Conservation (phyloP, 2,888 invertebrate species). For the Sesia apiformis region DNA sequence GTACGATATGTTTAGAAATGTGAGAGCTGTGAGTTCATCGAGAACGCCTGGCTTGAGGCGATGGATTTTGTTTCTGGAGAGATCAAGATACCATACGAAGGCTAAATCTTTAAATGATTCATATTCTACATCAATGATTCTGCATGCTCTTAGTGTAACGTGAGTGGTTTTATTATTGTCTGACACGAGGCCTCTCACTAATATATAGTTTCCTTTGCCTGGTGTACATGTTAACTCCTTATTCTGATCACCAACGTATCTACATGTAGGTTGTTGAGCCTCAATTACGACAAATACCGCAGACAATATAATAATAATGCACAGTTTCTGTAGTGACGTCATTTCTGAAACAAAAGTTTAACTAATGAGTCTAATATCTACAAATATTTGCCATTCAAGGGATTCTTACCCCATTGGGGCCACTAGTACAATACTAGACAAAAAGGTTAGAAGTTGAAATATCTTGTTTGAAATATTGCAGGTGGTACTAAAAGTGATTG, state of each 20-base stretch:
- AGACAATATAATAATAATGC: not conserved
- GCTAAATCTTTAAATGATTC: constrained; percentile 32
- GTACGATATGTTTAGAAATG: constrained; percentile 33
- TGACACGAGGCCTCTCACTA: constrained; percentile 25
- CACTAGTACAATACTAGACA: too few species aligned
- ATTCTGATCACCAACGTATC: not conserved
- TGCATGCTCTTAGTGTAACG: constrained; percentile 22
- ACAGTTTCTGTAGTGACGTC: not conserved
- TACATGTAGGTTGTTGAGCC: not conserved
- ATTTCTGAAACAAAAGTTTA: not conserved
- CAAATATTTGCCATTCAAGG: too few species aligned
- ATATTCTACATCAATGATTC: constrained; percentile 24
- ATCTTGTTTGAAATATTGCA: too few species aligned
- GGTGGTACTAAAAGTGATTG: too few species aligned
- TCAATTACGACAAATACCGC: not conserved
- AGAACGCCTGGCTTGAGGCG: constrained; percentile 31
- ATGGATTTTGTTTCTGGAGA: constrained; percentile 35
- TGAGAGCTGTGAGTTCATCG: constrained; percentile 25
- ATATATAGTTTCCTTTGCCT: constrained; percentile 13
- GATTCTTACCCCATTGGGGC: too few species aligned
- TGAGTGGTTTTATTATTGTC: constrained; percentile 21
- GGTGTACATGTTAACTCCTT: constrained; percentile 21
- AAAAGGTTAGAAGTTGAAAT: too few species aligned
- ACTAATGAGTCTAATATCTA: too few species aligned
- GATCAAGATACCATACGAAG: constrained; percentile 28